These are phyloP conservation scores for Heliconius sara DNA, from an alignment of 2,888 invertebrate species.

Conservation along the genomic window DNA sequence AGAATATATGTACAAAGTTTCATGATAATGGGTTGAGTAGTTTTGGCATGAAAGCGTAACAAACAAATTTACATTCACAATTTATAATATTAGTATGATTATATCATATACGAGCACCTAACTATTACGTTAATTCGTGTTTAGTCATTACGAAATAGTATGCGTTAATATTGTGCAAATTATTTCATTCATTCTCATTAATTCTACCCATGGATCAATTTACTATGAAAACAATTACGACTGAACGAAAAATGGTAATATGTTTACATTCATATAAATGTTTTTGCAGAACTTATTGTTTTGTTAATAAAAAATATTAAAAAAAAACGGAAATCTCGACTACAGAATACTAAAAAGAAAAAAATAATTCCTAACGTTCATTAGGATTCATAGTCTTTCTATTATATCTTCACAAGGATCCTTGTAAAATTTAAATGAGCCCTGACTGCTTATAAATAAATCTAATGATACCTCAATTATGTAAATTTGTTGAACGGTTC, in stretches of 20 bases:
- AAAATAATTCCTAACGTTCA: no score
- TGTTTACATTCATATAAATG: not conserved
- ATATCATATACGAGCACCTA: slow-evolving; percentile 11
- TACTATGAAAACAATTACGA: not conserved
- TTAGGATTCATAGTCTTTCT: no score
- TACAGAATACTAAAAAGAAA: no score
- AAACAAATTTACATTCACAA: no score
- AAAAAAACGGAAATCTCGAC: no score
- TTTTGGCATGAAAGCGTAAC: no score
- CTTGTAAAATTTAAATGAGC: no score
- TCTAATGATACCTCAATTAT: not conserved
- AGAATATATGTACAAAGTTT: no score
- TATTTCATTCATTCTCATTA: slow-evolving; percentile 3
- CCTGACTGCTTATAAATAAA: no score
- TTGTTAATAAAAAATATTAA: not conserved
- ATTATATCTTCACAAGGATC: no score
- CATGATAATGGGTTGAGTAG: no score
- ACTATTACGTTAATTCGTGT: slow-evolving; percentile 22
- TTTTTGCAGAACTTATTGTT: not conserved
- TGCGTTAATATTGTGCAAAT: slow-evolving; percentile 14
- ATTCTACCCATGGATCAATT: not conserved
- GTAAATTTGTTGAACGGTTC: not conserved
- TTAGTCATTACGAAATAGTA: slow-evolving; percentile 1
- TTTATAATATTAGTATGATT: not conserved
- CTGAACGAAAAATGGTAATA: not conserved